Base-by-base conservation (phyloP, 2,888 invertebrate genomes). In the Xylocampa areola region DNA sequence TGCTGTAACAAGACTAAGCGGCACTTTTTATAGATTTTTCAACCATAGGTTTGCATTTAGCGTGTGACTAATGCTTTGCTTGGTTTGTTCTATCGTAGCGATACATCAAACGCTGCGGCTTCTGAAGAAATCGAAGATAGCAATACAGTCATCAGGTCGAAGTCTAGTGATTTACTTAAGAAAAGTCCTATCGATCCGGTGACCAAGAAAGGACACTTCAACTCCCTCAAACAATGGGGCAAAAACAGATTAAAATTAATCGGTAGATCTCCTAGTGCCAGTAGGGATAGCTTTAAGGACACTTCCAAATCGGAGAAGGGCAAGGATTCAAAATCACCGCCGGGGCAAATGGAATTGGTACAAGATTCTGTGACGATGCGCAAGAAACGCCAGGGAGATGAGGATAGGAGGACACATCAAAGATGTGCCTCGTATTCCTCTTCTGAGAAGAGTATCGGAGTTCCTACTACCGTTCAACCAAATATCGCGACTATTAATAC, bases 211-310 rank as follows among this genome's bases (percentile, higher is more conserved):
- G 96, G 96, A 39, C 96, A 97, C 82, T 96, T 98, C 86, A 97
- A 97, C 86, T 96, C 96, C 19, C 90, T 98, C 52, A 97, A 97
- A 86, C 97, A 97, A 83, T 98, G 97, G 97, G 97, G 97, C 53
- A 96, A 96, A 83, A 97, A 96, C 77, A 95, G 97, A 73, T 94
- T 97, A 84, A 95, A 95, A 85, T 94, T 97, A 81, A 96, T 97
- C 80, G 96, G 96, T 75, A 95, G 95, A 87, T 95, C 95, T 54
- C 93, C 94, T 16, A 95, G 95, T 72, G 88, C 92, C 45, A 95
- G 95, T 85, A 93, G 88, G 88, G 95, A 91, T 80, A 92, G 87
- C 77, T 89, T 91, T 76, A 90, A 87, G 76, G 92, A 91, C 71
- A 86, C 85, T 33, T 79, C 85, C 19, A 92, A 89, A 79, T 76